A percentile compares a stretch with the other conserved stretches of the same genome.
phyloP scores from a whole-genome alignment of 2,888 invertebrate species.

The Tanypteryx hageni region DNA sequence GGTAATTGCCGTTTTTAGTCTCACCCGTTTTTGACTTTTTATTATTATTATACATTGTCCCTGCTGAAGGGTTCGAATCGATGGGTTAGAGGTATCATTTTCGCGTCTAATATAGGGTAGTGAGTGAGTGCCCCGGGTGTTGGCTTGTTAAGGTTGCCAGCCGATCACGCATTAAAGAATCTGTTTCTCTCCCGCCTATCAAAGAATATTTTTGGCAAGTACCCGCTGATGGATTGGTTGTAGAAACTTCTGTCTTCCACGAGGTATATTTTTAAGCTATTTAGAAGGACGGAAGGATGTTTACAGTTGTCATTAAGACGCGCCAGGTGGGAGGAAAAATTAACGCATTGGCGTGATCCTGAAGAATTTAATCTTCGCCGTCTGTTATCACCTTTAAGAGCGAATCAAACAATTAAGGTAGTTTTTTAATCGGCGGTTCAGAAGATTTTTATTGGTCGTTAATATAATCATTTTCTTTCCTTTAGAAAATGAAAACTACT shows the following conservation, averaged over 20 bases:
- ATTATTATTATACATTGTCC: neutral
- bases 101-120: neutral
- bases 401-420: no score
- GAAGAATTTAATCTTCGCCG: no score
- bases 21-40: neutral
- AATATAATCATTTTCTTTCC: no score
- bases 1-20: neutral
- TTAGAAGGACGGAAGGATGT: neutral
- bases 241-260: neutral
- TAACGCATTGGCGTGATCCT: neutral
- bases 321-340: neutral
- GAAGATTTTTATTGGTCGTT: no score
- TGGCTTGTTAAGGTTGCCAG: no score
- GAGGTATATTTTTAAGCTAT: conserved; percentile 12
- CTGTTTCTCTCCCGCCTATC: neutral
- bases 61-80: neutral
- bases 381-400: no score
- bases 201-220: neutral
- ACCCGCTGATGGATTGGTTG: neutral
- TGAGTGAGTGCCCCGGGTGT: neutral
- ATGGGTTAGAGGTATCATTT: neutral
- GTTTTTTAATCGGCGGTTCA: no score
- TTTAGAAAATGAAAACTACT: no score
- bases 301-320: neutral
- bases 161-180: neutral